Evolutionary conservation across 1,140 invertebrate species (phyloP), one percentile per base, ranked within the genome.

Genomic region (Brachionus paranguensis): DNA sequence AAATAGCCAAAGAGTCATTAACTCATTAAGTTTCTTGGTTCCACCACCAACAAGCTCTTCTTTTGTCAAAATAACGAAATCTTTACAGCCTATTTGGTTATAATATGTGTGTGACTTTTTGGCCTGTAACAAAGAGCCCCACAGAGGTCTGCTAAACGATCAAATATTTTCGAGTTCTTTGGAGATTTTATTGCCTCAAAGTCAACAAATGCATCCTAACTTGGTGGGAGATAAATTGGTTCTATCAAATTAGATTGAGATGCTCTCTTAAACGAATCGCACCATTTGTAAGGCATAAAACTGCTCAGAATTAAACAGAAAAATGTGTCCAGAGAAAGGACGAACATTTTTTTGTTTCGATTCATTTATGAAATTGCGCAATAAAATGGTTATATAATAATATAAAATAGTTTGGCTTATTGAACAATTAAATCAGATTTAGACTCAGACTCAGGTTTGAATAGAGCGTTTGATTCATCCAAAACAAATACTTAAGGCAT

Each of bases 401-500:
- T 37, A 72, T 72, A 41, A 72, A 72, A 41, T 37, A 72, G 33
- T 72, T 72, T 37, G 27, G 27, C 33, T 72, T 72, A 1, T 1
- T 68, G 5, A 27, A 27, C 17, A 20, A 27, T 41, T 72, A 8
- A n/a, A 4, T 72, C 0, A 1, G 29, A 41, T 65, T 27, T 65
- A 65, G 29, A 12, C 10, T 53, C 50, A 6, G n/a, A n/a, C 12
- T 53, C 50, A n/a, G 50, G 50, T 53, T 53, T 53, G 1, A 53
- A 1, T n/a, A 65, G 60, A 11, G 60, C 33, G 8, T 27, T 65
- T 27, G 27, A 27, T 72, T 72, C 68, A 41, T 72, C 68, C 20
- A 72, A 72, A 11, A 72, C 68, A 37, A 72, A 72, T 72, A 72
- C 41, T 41, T 43, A 37, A 14, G 68, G 68, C 60, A n/a, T n/a